Conservation (phyloP, 2,797 vertebrate genomes). For the Gallinago stenura region DNA sequence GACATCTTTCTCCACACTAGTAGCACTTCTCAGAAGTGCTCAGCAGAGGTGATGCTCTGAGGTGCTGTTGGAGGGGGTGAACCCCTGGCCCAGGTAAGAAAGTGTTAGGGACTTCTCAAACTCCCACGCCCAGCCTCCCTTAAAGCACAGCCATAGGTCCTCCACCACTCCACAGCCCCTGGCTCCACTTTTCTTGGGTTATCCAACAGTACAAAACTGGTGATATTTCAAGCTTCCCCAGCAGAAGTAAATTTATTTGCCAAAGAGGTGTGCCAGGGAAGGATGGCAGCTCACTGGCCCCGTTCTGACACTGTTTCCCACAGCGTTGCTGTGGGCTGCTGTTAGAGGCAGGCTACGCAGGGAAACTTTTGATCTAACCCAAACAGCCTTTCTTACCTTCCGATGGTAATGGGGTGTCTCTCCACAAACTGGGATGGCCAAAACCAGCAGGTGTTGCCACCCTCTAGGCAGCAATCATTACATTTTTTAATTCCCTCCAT, state of each 20-base stretch:
- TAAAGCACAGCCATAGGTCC: not conserved
- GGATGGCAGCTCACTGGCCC: not conserved
- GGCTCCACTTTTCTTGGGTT: not conserved
- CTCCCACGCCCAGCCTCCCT: not conserved
- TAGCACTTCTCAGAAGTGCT: not conserved
- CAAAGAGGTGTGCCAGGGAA: not conserved
- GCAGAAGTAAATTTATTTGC: not conserved
- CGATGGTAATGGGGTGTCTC: not conserved
- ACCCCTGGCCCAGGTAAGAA: accelerated
- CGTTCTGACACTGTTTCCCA: not conserved
- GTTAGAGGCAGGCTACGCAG: not conserved
- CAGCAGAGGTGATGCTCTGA: not conserved
- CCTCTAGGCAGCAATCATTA: not conserved
- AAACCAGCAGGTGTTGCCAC: not conserved
- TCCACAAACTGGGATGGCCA: not conserved
- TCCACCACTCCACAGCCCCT: not conserved
- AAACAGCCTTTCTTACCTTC: not conserved
- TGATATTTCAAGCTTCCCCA: accelerated
- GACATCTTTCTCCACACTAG: not conserved
- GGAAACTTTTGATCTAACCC: not conserved
- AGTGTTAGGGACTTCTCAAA: not conserved
- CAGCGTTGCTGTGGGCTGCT: not conserved
- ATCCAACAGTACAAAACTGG: not conserved
- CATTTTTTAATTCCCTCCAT: not conserved
- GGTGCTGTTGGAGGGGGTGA: not conserved